Evolutionary conservation across 2,797 vertebrate genomes (phyloP), one percentile per base, ranked within the genome.

Genomic region (Alfaro cultratus): DNA sequence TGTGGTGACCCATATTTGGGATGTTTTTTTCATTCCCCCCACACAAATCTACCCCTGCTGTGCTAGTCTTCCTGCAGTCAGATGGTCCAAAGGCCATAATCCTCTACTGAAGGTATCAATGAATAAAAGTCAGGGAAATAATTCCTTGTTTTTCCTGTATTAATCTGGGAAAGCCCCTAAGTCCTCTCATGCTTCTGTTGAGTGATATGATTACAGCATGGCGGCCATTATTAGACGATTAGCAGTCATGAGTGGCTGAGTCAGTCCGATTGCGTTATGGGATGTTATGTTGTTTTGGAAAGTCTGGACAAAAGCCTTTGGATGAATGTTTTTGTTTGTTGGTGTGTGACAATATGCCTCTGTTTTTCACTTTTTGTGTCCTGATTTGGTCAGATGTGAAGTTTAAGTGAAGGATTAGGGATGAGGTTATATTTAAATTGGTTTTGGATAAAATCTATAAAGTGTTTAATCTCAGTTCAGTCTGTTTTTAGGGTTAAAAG

Each of bases 151-250:
- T 93, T 71, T 89, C 83, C 85, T 80, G 75, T 79, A 89, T 91
- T 94, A 93, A 93, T 94, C 93, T 93, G 85, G 79, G 10, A 93
- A 93, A 93, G 90, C 90, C 87, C 76, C n/a, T 90, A 91, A 91
- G 41, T 87, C 91, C 75, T 51, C 74, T 62, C 79, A 78, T 88
- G 83, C 73, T 62, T 86, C 78, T 79, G 72, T 83, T 72, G 16
- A 75, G 84, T 85, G 85, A 91, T 89, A 91, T 89, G 85, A 90
- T 89, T 87, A 82, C 74, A 34, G 84, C 76, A 85, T 76, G 55
- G 79, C 2, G 23, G 70, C 89, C 86, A 90, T 85, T 91, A 85
- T 49, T 53, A 68, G 70, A 71, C 84, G 83, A 89, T 91, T 92
- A 91, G 82, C 77, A 43, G 46, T 77, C 76, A 45, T 86, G 88